Evolutionary conservation across 2,113 vertebrate species (phyloP), one percentile per base, ranked within the genome.

Genomic region (Chionis minor): DNA sequence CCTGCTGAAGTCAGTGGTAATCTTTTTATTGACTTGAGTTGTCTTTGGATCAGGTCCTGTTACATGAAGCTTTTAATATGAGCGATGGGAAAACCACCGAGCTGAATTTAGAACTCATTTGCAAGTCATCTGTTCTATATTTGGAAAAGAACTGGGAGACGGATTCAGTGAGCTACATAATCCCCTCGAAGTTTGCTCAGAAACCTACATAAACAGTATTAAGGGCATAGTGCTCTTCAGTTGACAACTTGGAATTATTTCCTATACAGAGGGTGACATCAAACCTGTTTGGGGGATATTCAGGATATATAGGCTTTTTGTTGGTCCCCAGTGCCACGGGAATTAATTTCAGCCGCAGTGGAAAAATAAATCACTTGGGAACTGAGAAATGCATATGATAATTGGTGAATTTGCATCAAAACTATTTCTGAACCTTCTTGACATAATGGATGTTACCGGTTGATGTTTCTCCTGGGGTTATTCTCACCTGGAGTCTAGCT

Each of bases 351-450:
- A 42, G 15, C 67, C 47, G 8, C 33, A 22, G 65, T 16, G 83
- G 92, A 30, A 49, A 91, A 95, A 59, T 3, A 66, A 66, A 74
- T 71, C 67, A 4, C 61, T 30, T 20, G 77, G 54, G 83, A 83
- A 18, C 88, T 67, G 72, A 91, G 94, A 40, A 81, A 28, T 61
- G 52, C 28, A 23, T 35, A 3, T 65, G 96, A 1, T 92, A 94
- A 94, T 96, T 58, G 92, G 86, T 9, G 27, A 5, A 94, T 96
- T 96, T 97, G 92, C 92, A 96, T 95, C 35, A 28, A 54, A 81
- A 28, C 73, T 89, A 38, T 92, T 96, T 79, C 94, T 91, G 80
- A 89, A 33, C 40, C 45, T 42, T 81, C 58, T 21, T 66, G 66
- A 67, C 54, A 17, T 44, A 14, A 26, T 52, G 78, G 66, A 21